These are phyloP conservation scores for Drosophila triauraria DNA, from an alignment of 1,140 invertebrate species.

Conservation along the genomic window DNA sequence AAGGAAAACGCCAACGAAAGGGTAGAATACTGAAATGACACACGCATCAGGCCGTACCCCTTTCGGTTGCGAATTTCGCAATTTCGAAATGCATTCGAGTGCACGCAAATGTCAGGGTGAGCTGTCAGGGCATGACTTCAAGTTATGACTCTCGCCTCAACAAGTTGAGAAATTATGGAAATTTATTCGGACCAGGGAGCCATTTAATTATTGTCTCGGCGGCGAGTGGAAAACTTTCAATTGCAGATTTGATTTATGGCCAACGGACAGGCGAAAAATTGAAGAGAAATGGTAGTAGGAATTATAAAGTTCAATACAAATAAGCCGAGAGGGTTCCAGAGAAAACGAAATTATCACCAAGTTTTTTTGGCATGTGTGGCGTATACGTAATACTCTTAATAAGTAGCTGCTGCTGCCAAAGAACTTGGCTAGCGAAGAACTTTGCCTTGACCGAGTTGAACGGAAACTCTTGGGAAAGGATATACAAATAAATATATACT, in stretches of 20 bases:
- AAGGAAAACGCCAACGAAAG: slow-evolving; percentile 9
- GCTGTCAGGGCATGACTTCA: slow-evolving; percentile 33
- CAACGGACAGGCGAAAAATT: slow-evolving; percentile 32
- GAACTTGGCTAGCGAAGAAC: not conserved
- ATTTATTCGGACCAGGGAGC: slow-evolving; percentile 40
- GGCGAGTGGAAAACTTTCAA: slow-evolving; percentile 31
- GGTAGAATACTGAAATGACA: slow-evolving; percentile 23
- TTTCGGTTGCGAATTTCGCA: slow-evolving; percentile 23
- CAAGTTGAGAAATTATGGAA: slow-evolving; percentile 64
- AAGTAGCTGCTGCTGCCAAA: slow-evolving; percentile 2
- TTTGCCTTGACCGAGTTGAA: slow-evolving; percentile 30
- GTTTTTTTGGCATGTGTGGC: slow-evolving; percentile 11
- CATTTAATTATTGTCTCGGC: slow-evolving; percentile 58
- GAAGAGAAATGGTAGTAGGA: not conserved
- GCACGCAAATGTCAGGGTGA: slow-evolving; percentile 37
- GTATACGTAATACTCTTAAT: slow-evolving; percentile 14
- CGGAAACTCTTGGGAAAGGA: not conserved
- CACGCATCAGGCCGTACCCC: slow-evolving; percentile 18
- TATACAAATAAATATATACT: not conserved
- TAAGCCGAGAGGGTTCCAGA: not conserved
- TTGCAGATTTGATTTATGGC: slow-evolving; percentile 56
- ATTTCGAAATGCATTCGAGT: slow-evolving; percentile 58
- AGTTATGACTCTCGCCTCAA: slow-evolving; percentile 52
- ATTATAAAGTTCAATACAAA: slow-evolving; percentile 7
- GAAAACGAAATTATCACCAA: slow-evolving; percentile 1